Evolutionary conservation across 2,113 vertebrate genomes (phyloP).

Genomic region (Phylloscopus trochilus): DNA sequence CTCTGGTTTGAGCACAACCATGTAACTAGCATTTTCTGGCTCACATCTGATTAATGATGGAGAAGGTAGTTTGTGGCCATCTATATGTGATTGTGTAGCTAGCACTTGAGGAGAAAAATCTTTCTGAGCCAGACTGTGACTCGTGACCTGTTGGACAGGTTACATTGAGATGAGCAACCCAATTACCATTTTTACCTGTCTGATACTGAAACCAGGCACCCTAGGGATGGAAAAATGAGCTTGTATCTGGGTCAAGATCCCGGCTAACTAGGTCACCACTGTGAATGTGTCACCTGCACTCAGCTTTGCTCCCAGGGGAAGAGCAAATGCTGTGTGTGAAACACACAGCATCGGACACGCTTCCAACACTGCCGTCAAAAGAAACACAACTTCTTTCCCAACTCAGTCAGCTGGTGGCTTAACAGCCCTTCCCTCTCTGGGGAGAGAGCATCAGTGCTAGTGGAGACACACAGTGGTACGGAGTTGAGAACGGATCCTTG

Average conservation of each 20-base stretch:
- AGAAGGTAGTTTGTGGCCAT: background rate
- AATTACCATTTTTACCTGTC: constrained; percentile 1
- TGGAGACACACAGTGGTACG: background rate
- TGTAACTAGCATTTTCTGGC: background rate
- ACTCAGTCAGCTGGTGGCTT: background rate
- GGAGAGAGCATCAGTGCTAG: background rate
- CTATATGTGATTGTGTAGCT: background rate
- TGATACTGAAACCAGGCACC: background rate
- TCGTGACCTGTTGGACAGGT: background rate
- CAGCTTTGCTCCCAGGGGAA: background rate
- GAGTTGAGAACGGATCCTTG: background rate
- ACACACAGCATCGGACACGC: accelerated
- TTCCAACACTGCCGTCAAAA: background rate
- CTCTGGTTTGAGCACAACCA: background rate
- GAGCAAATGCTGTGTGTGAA: background rate
- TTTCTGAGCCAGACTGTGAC: background rate
- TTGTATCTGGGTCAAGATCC: background rate
- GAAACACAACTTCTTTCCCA: background rate
- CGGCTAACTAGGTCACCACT: background rate
- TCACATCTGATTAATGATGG: background rate
- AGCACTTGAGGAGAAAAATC: background rate
- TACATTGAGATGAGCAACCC: background rate
- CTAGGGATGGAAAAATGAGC: background rate
- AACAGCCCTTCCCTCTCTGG: background rate
- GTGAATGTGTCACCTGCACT: background rate